Evolutionary conservation across 2,113 vertebrate species (phyloP).

Genomic region (Myodes glareolus): DNA sequence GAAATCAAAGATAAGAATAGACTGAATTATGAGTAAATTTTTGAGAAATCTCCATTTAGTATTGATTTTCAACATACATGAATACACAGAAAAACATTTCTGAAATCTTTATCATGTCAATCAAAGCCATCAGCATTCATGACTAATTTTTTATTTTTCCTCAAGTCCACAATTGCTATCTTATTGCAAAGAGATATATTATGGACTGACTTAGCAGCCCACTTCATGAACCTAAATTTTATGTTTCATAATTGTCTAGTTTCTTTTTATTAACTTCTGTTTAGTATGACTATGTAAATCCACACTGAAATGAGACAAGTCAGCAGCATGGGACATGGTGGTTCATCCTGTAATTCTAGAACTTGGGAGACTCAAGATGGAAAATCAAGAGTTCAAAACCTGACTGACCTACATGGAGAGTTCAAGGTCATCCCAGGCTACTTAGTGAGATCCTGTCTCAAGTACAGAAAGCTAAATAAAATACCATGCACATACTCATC

Average conservation of each 20-base stretch:
- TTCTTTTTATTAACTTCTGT: conserved; percentile 48
- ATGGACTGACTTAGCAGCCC: conserved; percentile 10
- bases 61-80: conserved; percentile 56
- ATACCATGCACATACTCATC: neutral
- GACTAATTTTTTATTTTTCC: conserved; percentile 32
- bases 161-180: conserved; percentile 13
- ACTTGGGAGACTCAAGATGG: neutral
- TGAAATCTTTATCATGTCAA: conserved; percentile 39
- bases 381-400: neutral
- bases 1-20: conserved; percentile 55
- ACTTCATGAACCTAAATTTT: neutral
- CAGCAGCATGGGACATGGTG: neutral
- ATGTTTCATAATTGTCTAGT: conserved; percentile 19
- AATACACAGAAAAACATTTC: conserved; percentile 11
- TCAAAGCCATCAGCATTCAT: conserved; percentile 29
- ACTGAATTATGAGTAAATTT: neutral
- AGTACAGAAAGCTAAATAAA: neutral
- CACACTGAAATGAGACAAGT: conserved; percentile 10
- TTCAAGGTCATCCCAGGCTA: neutral
- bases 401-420: neutral
- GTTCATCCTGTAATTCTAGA: neutral
- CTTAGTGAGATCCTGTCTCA: neutral
- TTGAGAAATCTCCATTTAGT: conserved; percentile 27
- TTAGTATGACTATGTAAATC: neutral
- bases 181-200: conserved; percentile 15